phyloP scores from a whole-genome alignment of 2,888 invertebrate species.

The Metopia argyrocephala region DNA sequence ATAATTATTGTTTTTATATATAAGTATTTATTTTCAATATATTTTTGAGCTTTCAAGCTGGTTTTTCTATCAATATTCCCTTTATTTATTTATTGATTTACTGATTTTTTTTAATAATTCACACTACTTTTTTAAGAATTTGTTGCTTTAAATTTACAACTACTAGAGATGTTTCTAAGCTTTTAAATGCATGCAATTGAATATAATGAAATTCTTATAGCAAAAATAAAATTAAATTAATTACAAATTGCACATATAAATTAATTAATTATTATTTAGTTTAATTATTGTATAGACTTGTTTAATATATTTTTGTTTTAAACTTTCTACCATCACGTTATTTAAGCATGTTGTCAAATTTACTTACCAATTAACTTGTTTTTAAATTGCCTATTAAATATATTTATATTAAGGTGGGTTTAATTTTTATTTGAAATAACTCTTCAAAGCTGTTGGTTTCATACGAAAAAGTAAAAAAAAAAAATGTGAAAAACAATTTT shows the following conservation, averaged over 20 bases:
- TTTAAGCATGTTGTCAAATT: conserved; percentile 34
- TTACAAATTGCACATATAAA: neutral
- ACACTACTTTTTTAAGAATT: conserved; percentile 27
- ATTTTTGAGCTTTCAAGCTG: conserved; percentile 59
- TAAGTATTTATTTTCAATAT: conserved; percentile 1
- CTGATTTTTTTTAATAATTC: conserved; percentile 12
- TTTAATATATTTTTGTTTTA: conserved; percentile 52
- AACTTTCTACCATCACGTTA: neutral
- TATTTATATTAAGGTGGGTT: conserved; percentile 40
- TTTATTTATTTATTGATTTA: conserved; percentile 23
- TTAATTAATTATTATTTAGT: conserved; percentile 21
- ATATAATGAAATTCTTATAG: conserved; percentile 18
- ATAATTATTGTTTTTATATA: too few species aligned
- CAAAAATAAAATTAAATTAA: neutral
- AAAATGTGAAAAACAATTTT: neutral
- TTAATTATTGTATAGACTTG: conserved; percentile 28
- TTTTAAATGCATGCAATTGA: conserved; percentile 57
- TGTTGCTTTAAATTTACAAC: conserved; percentile 32
- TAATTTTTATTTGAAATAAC: conserved; percentile 10
- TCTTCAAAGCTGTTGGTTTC: conserved; percentile 28
- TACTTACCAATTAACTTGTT: conserved; percentile 46
- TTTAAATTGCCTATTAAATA: neutral
- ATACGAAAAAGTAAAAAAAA: conserved; percentile 16
- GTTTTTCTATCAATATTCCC: conserved; percentile 53
- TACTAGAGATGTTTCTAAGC: conserved; percentile 29